Evolutionary conservation across 2,113 vertebrate genomes (phyloP).

Genomic region (Clarias gariepinus): DNA sequence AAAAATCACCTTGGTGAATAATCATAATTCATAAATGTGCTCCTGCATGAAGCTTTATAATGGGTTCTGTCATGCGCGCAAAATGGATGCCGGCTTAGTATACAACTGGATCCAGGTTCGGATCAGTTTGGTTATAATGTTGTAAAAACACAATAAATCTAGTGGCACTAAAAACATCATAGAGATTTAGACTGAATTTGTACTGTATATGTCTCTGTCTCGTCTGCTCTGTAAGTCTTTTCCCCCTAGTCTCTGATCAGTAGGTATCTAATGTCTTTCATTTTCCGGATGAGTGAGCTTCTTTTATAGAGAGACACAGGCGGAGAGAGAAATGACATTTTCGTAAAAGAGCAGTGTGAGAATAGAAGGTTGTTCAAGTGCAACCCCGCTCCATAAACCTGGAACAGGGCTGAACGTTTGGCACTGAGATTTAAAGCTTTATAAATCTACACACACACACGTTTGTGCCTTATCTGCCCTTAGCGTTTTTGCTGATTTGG

Average conservation of each 20-base stretch:
- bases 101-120: background rate
- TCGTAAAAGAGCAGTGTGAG: background rate
- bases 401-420: background rate
- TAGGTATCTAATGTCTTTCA: slow-evolving; percentile 11
- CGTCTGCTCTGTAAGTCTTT: background rate
- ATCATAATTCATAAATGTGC: background rate
- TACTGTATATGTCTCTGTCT: background rate
- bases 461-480: slow-evolving; percentile 14
- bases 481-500: slow-evolving; percentile 31
- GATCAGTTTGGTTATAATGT: background rate
- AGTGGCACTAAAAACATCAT: background rate
- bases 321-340: slow-evolving; percentile 22
- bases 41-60: background rate
- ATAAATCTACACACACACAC: background rate
- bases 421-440: slow-evolving; percentile 14
- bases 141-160: background rate
- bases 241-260: background rate
- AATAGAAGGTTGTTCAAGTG: slow-evolving; percentile 7
- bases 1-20: background rate
- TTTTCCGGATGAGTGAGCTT: slow-evolving; percentile 19
- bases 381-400: background rate
- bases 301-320: background rate
- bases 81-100: background rate
- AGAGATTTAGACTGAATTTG: background rate
- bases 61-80: background rate